Evolutionary conservation across 2,888 invertebrate genomes (phyloP).

Genomic region (Dorcus hopei): DNA sequence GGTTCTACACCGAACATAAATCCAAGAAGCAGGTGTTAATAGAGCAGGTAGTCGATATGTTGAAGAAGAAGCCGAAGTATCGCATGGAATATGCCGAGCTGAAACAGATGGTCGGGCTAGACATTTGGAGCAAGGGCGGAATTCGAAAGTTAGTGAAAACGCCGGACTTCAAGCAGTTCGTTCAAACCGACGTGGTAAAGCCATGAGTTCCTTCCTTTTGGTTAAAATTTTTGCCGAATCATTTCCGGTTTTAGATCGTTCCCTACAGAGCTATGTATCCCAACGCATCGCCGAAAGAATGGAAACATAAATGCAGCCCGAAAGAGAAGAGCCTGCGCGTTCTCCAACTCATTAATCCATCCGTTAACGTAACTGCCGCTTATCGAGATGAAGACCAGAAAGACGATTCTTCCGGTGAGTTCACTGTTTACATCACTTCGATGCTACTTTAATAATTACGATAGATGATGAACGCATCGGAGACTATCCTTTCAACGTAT

Average conservation of each 20-base stretch:
- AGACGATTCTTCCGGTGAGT: conserved; percentile 29
- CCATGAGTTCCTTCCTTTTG: background rate
- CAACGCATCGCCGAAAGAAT: conserved; percentile 53
- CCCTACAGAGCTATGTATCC: conserved; percentile 54
- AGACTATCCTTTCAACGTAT: conserved; percentile 31
- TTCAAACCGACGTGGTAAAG: conserved; percentile 53
- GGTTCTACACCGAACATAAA: conserved; percentile 60
- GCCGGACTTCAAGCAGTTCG: conserved; percentile 52
- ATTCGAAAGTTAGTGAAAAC: conserved; percentile 55
- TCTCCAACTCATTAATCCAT: conserved; percentile 57
- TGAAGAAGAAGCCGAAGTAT: conserved; percentile 55
- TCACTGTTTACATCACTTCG: background rate
- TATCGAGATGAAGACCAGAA: conserved; percentile 42
- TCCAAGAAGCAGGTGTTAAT: conserved; percentile 54
- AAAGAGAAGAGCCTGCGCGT: conserved; percentile 54
- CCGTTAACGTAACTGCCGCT: conserved; percentile 52
- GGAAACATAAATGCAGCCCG: conserved; percentile 49
- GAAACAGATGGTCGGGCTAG: conserved; percentile 47
- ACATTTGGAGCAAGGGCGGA: conserved; percentile 38
- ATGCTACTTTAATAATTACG: background rate
- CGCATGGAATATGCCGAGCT: conserved; percentile 54
- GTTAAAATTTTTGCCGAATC: conserved; percentile 34
- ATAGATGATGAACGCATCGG: conserved; percentile 27
- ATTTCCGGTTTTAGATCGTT: conserved; percentile 51
- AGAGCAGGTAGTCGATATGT: conserved; percentile 54